phyloP scores from a whole-genome alignment of 2,113 vertebrate genomes.

The Equus quagga region DNA sequence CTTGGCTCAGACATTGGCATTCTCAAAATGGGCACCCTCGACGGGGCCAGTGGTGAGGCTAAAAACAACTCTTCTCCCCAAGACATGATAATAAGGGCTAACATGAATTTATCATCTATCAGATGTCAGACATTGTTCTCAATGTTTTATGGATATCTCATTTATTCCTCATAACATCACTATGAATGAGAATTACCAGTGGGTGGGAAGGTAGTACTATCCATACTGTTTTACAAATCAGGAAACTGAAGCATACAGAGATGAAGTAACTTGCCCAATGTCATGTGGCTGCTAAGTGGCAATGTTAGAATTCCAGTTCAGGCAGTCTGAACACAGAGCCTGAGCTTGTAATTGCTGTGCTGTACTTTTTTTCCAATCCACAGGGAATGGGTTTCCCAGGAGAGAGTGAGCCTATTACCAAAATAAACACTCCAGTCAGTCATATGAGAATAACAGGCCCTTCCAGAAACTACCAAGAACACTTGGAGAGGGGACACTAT shows the following conservation, averaged over 20 bases:
- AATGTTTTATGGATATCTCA: not conserved
- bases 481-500: not conserved
- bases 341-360: not conserved
- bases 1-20: not conserved
- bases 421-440: not conserved
- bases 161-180: not conserved
- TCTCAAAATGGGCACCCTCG: not conserved
- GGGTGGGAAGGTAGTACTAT: not conserved
- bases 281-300: not conserved
- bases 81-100: not conserved
- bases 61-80: not conserved
- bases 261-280: not conserved
- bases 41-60: not conserved
- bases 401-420: not conserved
- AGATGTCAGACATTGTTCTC: not conserved
- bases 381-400: not conserved
- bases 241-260: not conserved
- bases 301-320: not conserved
- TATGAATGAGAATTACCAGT: not conserved
- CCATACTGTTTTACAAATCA: not conserved
- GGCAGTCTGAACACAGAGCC: not conserved
- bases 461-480: constrained; percentile 12
- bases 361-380: not conserved
- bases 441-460: not conserved
- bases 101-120: not conserved